These are phyloP conservation scores for Myiothlypis coronata DNA, from an alignment of 2,797 vertebrate species.

Conservation along the genomic window DNA sequence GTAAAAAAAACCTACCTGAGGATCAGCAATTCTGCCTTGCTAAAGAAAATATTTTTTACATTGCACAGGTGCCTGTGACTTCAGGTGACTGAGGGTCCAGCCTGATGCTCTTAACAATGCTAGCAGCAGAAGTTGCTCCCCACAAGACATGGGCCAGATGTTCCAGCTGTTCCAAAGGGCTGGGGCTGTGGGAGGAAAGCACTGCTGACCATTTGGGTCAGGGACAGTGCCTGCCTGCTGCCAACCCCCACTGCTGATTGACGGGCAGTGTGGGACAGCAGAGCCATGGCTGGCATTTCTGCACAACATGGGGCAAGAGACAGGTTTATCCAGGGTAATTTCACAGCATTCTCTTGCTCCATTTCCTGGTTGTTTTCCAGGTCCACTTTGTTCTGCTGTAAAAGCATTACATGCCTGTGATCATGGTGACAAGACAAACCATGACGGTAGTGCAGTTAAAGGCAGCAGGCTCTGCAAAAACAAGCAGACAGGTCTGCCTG, in stretches of 20 bases:
- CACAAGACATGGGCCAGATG: fast-evolving
- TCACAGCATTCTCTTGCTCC: neutral
- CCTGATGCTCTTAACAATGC: neutral
- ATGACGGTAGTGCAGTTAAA: neutral
- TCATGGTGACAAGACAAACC: slow-evolving; percentile 1
- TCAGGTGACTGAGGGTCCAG: neutral
- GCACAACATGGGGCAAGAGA: neutral
- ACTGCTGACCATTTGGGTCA: neutral
- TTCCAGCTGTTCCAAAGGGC: fast-evolving
- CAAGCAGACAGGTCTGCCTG: neutral
- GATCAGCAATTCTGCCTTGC: neutral
- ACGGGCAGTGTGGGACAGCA: fast-evolving
- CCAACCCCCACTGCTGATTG: neutral
- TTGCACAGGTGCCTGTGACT: neutral
- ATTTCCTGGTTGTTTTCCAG: slow-evolving; percentile 30
- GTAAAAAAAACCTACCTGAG: neutral
- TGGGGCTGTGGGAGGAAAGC: neutral
- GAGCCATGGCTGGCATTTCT: neutral
- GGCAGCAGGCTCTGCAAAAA: neutral
- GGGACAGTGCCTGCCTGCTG: neutral
- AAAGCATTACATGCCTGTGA: neutral
- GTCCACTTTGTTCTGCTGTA: neutral
- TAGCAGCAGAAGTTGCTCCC: neutral
- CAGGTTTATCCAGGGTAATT: neutral
- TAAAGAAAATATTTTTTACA: neutral